phyloP scores from a whole-genome alignment of 2,888 invertebrate species.

The Cryptocephalus moraei region DNA sequence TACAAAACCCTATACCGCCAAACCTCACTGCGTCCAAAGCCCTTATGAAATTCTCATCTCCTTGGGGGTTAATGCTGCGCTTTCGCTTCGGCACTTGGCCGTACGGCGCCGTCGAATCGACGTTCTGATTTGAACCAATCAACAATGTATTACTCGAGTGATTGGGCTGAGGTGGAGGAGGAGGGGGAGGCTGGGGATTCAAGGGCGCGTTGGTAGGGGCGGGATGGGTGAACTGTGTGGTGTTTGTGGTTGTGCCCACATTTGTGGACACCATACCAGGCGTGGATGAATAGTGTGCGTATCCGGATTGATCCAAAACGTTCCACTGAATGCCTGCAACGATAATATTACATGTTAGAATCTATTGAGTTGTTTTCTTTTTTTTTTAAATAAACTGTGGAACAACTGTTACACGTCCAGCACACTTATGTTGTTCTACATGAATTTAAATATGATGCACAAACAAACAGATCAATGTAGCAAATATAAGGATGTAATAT shows the following conservation, averaged over 20 bases:
- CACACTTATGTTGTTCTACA: too few species aligned
- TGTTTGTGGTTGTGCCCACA: conserved; percentile 1
- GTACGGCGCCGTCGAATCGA: conserved; percentile 7
- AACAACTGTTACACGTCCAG: too few species aligned
- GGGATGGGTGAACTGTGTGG: conserved; percentile 11
- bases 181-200: conserved; percentile 9
- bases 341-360: conserved; percentile 9
- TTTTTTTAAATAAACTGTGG: too few species aligned
- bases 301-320: conserved; percentile 71
- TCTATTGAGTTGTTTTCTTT: too few species aligned
- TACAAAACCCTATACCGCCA: conserved; percentile 78
- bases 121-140: conserved; percentile 23
- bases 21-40: conserved; percentile 74
- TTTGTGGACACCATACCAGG: conserved; percentile 29
- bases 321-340: conserved; percentile 67
- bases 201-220: conserved; percentile 17
- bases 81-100: conserved; percentile 45
- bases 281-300: conserved; percentile 54
- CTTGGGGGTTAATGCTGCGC: conserved; percentile 68
- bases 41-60: conserved; percentile 71
- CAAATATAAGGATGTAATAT: too few species aligned
- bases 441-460: too few species aligned
- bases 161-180: background rate
- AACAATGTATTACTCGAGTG: conserved; percentile 8
- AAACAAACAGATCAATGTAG: too few species aligned